Evolutionary conservation across 2,797 vertebrate species (phyloP).

Genomic region (Propithecus perrieri): DNA sequence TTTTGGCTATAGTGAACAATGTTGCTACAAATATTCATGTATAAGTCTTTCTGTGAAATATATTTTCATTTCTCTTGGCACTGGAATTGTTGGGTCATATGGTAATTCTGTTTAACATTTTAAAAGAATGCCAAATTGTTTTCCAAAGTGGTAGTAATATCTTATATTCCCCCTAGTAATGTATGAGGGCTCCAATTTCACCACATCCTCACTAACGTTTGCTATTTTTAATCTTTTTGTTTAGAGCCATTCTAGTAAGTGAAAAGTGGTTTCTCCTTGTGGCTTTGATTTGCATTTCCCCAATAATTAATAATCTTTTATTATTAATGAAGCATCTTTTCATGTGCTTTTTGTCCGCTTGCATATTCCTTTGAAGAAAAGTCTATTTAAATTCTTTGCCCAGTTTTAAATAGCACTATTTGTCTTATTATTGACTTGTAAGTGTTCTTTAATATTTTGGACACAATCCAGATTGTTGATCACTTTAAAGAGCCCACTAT

Average conservation of each 20-base stretch:
- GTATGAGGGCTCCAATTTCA: not conserved
- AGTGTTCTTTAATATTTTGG: constrained; percentile 8
- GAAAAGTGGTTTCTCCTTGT: not conserved
- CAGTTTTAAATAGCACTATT: not conserved
- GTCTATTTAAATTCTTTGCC: not conserved
- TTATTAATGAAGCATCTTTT: not conserved
- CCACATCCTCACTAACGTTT: not conserved
- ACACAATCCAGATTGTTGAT: not conserved
- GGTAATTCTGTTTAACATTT: not conserved
- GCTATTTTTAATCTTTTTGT: not conserved
- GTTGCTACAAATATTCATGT: not conserved
- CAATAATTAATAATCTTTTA: not conserved
- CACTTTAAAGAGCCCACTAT: not conserved
- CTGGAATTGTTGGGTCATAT: not conserved
- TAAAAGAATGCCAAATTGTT: constrained; percentile 33
- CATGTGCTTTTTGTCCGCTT: not conserved
- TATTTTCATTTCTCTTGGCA: constrained; percentile 1
- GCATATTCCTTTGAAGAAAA: not conserved
- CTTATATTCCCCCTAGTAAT: not conserved
- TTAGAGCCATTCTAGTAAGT: not conserved
- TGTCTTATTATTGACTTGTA: not conserved
- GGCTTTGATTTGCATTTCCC: not conserved
- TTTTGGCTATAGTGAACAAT: not conserved
- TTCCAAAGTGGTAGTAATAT: not conserved
- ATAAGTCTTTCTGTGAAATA: not conserved